phyloP scores from a whole-genome alignment of 30 jellyfish, hydroid and myxozoan species.

The Chrysaora quinquecirrha region DNA sequence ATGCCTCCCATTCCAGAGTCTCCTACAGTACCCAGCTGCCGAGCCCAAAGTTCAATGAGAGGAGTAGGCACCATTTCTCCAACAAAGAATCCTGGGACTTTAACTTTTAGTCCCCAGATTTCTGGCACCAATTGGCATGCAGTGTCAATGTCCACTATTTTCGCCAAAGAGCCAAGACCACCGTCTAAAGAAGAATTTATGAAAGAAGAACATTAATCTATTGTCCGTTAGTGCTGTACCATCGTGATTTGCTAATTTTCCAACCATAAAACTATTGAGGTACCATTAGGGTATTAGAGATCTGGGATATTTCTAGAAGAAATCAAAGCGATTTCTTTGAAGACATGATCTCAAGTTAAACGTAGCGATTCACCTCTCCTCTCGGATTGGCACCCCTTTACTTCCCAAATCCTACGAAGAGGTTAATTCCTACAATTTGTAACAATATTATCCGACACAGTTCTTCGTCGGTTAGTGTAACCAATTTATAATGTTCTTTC shows the following conservation, averaged over 20 bases:
- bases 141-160: constrained; percentile 50
- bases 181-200: too few relatives aligned
- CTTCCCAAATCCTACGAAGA: too few relatives aligned
- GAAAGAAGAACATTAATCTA: too few relatives aligned
- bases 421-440: too few relatives aligned
- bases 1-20: constrained; percentile 9
- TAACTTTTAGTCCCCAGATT: constrained; percentile 27
- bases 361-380: too few relatives aligned
- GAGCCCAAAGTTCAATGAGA: constrained; percentile 18
- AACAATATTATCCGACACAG: too few relatives aligned
- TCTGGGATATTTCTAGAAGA: neutral
- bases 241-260: neutral
- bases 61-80: constrained; percentile 48
- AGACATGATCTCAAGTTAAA: neutral
- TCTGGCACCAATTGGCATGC: constrained; percentile 29
- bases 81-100: constrained; percentile 43
- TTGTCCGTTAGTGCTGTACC: too few relatives aligned
- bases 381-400: too few relatives aligned
- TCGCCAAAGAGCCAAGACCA: constrained; percentile 41
- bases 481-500: too few relatives aligned
- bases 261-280: neutral
- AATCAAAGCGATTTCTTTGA: neutral
- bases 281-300: neutral
- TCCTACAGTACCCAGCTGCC: neutral
- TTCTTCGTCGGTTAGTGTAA: too few relatives aligned